Evolutionary conservation across 2,797 vertebrate species (phyloP).

Genomic region (Gymnoscopelus microlampas): DNA sequence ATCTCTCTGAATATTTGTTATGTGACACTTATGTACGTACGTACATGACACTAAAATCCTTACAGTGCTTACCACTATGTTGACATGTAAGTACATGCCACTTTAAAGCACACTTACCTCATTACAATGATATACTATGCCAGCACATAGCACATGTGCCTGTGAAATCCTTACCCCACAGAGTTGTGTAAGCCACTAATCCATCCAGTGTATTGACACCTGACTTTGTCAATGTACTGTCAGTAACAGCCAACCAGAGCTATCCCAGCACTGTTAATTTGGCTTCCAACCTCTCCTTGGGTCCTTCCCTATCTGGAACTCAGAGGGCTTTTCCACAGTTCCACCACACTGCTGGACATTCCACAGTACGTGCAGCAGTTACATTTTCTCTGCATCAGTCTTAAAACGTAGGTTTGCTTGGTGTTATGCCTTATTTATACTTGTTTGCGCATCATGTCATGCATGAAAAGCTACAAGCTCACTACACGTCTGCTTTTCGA

Average conservation of each 20-base stretch:
- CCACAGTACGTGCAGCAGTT: conserved; percentile 9
- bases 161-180: conserved; percentile 50
- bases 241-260: conserved; percentile 37
- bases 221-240: conserved; percentile 17
- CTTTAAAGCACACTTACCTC: conserved; percentile 73
- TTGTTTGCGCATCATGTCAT: too few species aligned
- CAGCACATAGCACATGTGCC: conserved; percentile 57
- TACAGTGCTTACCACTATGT: conserved; percentile 67
- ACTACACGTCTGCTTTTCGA: too few species aligned
- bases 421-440: conserved; percentile 1
- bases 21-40: conserved; percentile 34
- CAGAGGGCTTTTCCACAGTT: conserved; percentile 4
- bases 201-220: conserved; percentile 36
- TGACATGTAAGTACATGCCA: conserved; percentile 69
- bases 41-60: conserved; percentile 48
- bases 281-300: conserved; percentile 4
- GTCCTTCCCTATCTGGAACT: conserved; percentile 21
- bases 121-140: conserved; percentile 56
- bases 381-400: background rate
- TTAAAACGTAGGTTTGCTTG: conserved; percentile 5
- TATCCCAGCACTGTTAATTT: conserved; percentile 2
- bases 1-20: conserved; percentile 38
- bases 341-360: conserved; percentile 10
- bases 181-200: conserved; percentile 34
- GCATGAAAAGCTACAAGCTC: too few species aligned